Percentiles rank a stretch among this genome's conserved stretches.
Conservation (phyloP, 2,113 vertebrate species). For the Eleginops maclovinus region DNA sequence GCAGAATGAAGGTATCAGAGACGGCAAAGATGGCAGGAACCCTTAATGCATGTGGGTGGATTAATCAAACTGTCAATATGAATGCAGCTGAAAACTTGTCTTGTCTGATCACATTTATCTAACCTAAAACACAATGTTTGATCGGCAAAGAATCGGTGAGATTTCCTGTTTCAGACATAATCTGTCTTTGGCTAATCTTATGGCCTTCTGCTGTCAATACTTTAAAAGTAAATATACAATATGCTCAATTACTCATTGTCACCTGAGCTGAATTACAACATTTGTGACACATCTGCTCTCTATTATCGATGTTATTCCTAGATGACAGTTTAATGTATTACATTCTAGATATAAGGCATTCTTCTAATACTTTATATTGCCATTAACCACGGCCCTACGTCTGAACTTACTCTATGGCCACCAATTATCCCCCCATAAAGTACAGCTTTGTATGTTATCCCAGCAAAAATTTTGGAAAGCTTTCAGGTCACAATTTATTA, state of each 20-base stretch:
- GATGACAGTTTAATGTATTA: background rate
- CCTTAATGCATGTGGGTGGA: constrained; percentile 19
- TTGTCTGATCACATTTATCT: background rate
- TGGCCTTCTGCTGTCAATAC: background rate
- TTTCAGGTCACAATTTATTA: background rate
- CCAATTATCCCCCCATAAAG: too few relatives aligned
- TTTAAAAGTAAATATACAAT: background rate
- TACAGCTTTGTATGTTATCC: too few relatives aligned
- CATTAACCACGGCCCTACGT: too few relatives aligned
- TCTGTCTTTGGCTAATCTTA: background rate
- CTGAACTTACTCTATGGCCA: too few relatives aligned
- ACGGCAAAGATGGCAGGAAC: constrained; percentile 7
- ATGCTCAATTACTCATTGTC: background rate
- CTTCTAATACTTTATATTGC: background rate
- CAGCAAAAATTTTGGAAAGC: too few relatives aligned
- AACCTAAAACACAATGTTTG: background rate
- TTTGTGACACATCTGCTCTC: background rate
- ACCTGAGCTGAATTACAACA: background rate
- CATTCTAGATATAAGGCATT: background rate
- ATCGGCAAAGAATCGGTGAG: background rate
- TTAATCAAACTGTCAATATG: constrained; percentile 13
- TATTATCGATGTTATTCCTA: background rate
- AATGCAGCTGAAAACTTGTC: background rate
- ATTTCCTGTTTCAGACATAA: background rate
- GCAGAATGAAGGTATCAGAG: background rate